A percentile compares a stretch with the other conserved stretches of the same genome.
Conservation (phyloP, 53 echinoderm and acorn worm genomes). For the Echinometra lucunter region DNA sequence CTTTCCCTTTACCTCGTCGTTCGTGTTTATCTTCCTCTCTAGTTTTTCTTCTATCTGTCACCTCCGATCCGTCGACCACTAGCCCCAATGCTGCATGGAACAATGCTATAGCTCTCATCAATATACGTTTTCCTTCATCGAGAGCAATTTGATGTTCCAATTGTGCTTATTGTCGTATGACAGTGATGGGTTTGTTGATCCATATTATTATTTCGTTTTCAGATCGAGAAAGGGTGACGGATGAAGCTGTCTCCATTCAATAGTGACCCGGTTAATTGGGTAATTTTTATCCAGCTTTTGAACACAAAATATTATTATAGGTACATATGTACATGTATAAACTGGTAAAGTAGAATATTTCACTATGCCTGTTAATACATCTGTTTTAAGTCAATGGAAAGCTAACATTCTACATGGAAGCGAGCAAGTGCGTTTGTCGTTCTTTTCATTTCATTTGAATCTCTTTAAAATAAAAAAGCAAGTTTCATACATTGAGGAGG, state of each 20-base stretch:
- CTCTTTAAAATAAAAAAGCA: too few species aligned
- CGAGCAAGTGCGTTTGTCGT: too few species aligned
- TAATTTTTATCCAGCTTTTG: background rate
- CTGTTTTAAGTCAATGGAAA: too few species aligned
- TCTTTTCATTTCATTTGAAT: too few species aligned
- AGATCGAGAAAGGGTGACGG: background rate
- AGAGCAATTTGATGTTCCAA: background rate
- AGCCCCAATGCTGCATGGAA: background rate
- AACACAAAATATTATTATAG: too few species aligned
- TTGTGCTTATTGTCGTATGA: background rate
- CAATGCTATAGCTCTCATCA: background rate
- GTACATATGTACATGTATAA: too few species aligned
- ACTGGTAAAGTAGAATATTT: background rate
- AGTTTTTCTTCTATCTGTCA: background rate
- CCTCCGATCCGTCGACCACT: background rate
- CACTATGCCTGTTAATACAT: too few species aligned
- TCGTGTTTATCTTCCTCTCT: background rate
- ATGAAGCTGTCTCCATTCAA: background rate
- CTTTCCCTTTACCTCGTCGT: too few species aligned
- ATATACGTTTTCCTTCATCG: background rate
- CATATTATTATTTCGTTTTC: background rate
- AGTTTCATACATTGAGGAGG: too few species aligned
- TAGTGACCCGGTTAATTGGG: background rate
- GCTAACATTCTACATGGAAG: too few species aligned
- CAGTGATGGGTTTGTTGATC: background rate